phyloP scores from a whole-genome alignment of 1,140 invertebrate species.

The Ganaspis sp. region DNA sequence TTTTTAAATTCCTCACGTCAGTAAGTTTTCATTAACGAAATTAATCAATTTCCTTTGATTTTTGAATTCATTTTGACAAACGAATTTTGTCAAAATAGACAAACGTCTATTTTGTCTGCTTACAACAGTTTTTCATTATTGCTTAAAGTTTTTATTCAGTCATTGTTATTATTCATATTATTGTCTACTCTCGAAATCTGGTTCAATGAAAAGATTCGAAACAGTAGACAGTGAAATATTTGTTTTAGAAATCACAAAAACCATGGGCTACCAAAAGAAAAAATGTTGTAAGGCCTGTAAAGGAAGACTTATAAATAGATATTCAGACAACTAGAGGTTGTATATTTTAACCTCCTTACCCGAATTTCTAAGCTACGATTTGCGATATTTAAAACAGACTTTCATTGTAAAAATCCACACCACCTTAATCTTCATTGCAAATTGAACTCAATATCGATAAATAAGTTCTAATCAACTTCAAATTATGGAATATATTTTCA shows the following conservation, averaged over 20 bases:
- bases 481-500: neutral
- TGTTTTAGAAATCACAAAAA: neutral
- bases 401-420: neutral
- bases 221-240: neutral
- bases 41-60: neutral
- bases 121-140: no score
- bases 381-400: neutral
- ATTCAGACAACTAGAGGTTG: conserved; percentile 26
- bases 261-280: neutral
- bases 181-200: no score
- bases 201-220: no score
- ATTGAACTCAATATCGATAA: neutral
- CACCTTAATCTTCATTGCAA: conserved; percentile 1
- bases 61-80: no score
- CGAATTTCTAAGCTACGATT: conserved; percentile 16
- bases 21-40: neutral
- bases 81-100: no score
- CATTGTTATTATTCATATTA: no score
- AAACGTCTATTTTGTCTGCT: no score
- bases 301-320: conserved; percentile 19
- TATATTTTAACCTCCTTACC: conserved; percentile 12
- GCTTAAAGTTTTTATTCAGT: no score
- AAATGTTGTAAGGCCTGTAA: neutral
- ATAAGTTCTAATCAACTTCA: neutral
- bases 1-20: neutral